Base-by-base conservation (phyloP, 2,797 vertebrate species). In the Clarias platycephalus region DNA sequence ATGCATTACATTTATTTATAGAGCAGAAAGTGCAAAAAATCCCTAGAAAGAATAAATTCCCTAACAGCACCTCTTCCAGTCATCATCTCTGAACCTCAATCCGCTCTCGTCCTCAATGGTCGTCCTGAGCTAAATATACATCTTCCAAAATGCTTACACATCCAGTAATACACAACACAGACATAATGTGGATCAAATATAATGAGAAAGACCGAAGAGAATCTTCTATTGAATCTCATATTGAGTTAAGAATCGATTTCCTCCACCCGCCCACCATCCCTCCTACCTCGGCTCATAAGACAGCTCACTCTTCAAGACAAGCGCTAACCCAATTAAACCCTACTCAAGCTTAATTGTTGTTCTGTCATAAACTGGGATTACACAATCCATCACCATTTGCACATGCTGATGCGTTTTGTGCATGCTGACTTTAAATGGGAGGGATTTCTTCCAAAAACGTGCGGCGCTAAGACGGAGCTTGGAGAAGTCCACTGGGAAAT, bases 401-500 rank as follows among this genome's bases (percentile, higher is more conserved):
- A 79, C 15, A 37, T 63, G 77, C 37, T 60, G 49, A 53, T 53
- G 49, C 49, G 12, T 53, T 53, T 53, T 53, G 12, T 53, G 75
- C 75, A 78, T 62, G 49, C 49, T 13, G 57, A 37, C 62, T 78
- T 8, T 64, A 53, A 24, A 49, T 22, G 37, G 44, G n/a, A 4
- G 10, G n/a, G n/a, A 1, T 10, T 76, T 58, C 28, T 37, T 16
- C 22, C 12, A 20, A 55, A n/a, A 72, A 70, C 28, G 1, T 22
- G 28, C 24, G 1, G 1, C 22, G 37, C 24, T 60, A 28, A 26
- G 77, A 20, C 28, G n/a, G 24, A 68, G 90, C 82, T 88, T 88
- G 86, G 86, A 84, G 77, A 83, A 64, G 88, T 91, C 88, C 79
- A 77, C 67, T 74, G 89, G 87, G 88, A 90, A 91, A 88, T 82